Percentiles rank a stretch among this genome's conserved stretches.
phyloP scores from a whole-genome alignment of 2,888 invertebrate species.

The Cheilosia grossa region DNA sequence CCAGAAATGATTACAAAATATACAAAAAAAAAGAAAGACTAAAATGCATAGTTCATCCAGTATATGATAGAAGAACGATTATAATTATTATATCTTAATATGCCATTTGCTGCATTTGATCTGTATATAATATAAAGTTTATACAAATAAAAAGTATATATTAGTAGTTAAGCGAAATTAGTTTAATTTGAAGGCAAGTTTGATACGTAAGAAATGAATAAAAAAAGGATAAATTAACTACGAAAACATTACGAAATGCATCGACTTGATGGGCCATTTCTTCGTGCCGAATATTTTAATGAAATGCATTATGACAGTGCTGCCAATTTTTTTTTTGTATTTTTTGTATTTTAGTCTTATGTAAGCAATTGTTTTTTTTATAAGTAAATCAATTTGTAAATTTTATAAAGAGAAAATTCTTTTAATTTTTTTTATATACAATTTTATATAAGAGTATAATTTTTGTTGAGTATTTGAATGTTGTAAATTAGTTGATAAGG shows the following conservation, averaged over 20 bases:
- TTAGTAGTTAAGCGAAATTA: slow-evolving; percentile 61
- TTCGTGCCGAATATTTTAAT: slow-evolving; percentile 33
- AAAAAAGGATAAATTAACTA: slow-evolving; percentile 2
- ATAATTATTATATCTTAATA: slow-evolving; percentile 53
- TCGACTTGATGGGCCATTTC: slow-evolving; percentile 39
- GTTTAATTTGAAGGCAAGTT: slow-evolving; percentile 54
- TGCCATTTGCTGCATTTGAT: slow-evolving; percentile 72
- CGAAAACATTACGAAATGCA: slow-evolving; percentile 31
- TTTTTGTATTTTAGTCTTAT: slow-evolving; percentile 20
- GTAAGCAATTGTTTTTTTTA: slow-evolving; percentile 29
- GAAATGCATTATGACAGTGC: slow-evolving; percentile 57
- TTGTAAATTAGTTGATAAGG: slow-evolving; percentile 66
- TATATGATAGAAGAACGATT: slow-evolving; percentile 34
- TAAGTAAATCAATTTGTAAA: slow-evolving; percentile 74
- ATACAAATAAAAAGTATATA: slow-evolving; percentile 38
- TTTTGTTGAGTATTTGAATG: slow-evolving; percentile 74
- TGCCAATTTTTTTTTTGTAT: slow-evolving; percentile 40
- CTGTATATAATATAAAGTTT: slow-evolving; percentile 57
- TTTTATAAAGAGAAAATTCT: slow-evolving; percentile 53
- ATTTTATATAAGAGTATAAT: slow-evolving; percentile 65
- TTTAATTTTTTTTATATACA: slow-evolving; percentile 54
- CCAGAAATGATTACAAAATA: slow-evolving; percentile 64
- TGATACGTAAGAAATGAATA: slow-evolving; percentile 31
- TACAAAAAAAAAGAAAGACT: slow-evolving; percentile 68
- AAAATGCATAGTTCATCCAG: slow-evolving; percentile 74